These are phyloP conservation scores for Lapara coniferarum DNA, from an alignment of 2,888 invertebrate genomes.

Conservation along the genomic window DNA sequence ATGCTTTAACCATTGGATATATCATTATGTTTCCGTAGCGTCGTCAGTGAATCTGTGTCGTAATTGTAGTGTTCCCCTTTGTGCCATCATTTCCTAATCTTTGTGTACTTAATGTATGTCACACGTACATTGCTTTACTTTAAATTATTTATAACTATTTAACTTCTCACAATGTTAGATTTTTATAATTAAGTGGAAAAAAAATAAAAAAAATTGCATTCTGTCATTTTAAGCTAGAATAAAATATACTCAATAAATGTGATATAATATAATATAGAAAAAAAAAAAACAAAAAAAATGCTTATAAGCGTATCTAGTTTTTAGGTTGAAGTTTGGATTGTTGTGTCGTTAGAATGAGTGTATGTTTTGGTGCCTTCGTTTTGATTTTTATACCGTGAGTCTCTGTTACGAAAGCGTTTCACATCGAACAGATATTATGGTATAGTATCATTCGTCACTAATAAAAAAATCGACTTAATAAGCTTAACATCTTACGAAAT, in stretches of 20 bases:
- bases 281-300: slow-evolving; percentile 64
- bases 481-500: background rate
- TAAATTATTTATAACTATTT: slow-evolving; percentile 43
- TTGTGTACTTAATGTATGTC: slow-evolving; percentile 55
- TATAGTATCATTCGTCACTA: background rate
- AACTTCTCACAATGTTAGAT: slow-evolving; percentile 55
- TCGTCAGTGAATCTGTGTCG: slow-evolving; percentile 18
- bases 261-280: slow-evolving; percentile 70
- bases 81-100: slow-evolving; percentile 57
- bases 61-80: slow-evolving; percentile 47
- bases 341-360: slow-evolving; percentile 22
- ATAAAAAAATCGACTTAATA: background rate
- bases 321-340: slow-evolving; percentile 12
- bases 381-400: slow-evolving; percentile 27
- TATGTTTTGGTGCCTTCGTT: slow-evolving; percentile 36
- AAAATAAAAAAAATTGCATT: slow-evolving; percentile 59
- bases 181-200: slow-evolving; percentile 54
- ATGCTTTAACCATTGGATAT: background rate
- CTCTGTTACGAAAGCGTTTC: background rate
- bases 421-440: slow-evolving; percentile 2
- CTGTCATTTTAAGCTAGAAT: slow-evolving; percentile 61
- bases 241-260: slow-evolving; percentile 76
- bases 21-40: background rate
- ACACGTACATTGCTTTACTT: slow-evolving; percentile 50
- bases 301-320: slow-evolving; percentile 64